phyloP scores from a whole-genome alignment of 2,113 vertebrate genomes.

The Hepsetus odoe region DNA sequence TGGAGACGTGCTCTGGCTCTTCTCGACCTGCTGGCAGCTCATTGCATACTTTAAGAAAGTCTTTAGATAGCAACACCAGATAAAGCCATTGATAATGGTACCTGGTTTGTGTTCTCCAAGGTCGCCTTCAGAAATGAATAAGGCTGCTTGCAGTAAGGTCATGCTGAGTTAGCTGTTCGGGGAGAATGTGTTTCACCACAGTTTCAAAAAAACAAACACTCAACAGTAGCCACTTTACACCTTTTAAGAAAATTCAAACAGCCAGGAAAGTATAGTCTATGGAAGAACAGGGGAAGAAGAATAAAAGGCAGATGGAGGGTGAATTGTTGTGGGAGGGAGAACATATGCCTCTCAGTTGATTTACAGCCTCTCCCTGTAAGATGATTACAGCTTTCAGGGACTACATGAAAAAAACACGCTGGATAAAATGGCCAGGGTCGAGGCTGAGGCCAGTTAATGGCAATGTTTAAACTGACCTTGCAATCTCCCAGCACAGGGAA shows the following conservation, averaged over 20 bases:
- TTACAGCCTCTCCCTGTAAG: conserved; percentile 38
- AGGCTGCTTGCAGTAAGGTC: neutral
- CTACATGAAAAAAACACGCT: conserved; percentile 37
- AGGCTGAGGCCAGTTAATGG: conserved; percentile 18
- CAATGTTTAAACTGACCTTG: conserved; percentile 27
- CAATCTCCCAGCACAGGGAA: conserved; percentile 1
- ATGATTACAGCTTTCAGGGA: conserved; percentile 48
- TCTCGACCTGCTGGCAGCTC: conserved; percentile 3
- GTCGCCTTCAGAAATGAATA: conserved; percentile 6
- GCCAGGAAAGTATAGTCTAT: neutral
- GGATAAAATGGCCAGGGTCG: conserved; percentile 16
- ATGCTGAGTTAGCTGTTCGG: neutral
- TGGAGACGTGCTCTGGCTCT: conserved; percentile 40
- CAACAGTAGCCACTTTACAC: conserved; percentile 32
- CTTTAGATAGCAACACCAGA: conserved; percentile 19
- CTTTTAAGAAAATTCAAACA: conserved; percentile 30
- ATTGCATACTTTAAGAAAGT: conserved; percentile 2
- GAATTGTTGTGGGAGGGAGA: conserved; percentile 18
- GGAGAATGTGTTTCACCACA: conserved; percentile 18
- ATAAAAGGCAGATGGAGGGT: neutral
- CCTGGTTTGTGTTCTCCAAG: conserved; percentile 5
- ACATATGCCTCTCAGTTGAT: conserved; percentile 48
- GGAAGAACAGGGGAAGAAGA: neutral
- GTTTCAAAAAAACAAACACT: conserved; percentile 13
- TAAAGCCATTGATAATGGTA: conserved; percentile 13